A percentile compares a stretch with the other conserved stretches of the same genome.
Evolutionary conservation across 37 sponge, comb jelly and placozoan genomes (phyloP).

Genomic region (Oopsacas minuta): DNA sequence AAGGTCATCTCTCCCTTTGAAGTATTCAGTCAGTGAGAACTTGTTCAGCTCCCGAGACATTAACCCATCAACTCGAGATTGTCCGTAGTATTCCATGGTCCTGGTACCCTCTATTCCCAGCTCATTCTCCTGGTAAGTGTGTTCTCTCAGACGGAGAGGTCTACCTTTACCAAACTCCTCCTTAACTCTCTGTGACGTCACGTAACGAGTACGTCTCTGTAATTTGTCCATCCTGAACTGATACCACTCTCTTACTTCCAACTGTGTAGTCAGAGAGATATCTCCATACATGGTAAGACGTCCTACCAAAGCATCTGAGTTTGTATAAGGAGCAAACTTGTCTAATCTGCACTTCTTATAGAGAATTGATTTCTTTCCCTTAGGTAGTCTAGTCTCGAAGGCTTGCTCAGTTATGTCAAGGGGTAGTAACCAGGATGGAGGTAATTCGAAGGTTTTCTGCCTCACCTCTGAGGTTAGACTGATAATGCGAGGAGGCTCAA

Average conservation of each 20-base stretch:
- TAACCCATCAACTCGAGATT: constrained; percentile 82
- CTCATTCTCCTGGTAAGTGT: constrained; percentile 39
- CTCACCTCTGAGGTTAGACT: constrained; percentile 16
- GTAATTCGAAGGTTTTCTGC: constrained; percentile 59
- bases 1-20: constrained; percentile 52
- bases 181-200: constrained; percentile 28
- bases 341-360: constrained; percentile 80
- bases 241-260: constrained; percentile 49
- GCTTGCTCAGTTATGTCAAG: constrained; percentile 31
- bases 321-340: constrained; percentile 84
- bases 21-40: constrained; percentile 59
- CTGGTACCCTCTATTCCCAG: constrained; percentile 31
- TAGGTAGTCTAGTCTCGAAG: constrained; percentile 68
- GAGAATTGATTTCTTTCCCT: constrained; percentile 64
- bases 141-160: constrained; percentile 33
- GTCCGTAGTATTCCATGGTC: constrained; percentile 40
- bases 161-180: constrained; percentile 63
- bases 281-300: constrained; percentile 56
- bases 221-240: constrained; percentile 57
- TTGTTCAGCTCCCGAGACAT: constrained; percentile 43
- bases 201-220: constrained; percentile 28
- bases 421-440: constrained; percentile 72
- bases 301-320: constrained; percentile 68
- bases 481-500: constrained; percentile 19
- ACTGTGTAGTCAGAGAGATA: constrained; percentile 39